Conservation (phyloP, 1,140 invertebrate species). For the Meloidogyne exigua region DNA sequence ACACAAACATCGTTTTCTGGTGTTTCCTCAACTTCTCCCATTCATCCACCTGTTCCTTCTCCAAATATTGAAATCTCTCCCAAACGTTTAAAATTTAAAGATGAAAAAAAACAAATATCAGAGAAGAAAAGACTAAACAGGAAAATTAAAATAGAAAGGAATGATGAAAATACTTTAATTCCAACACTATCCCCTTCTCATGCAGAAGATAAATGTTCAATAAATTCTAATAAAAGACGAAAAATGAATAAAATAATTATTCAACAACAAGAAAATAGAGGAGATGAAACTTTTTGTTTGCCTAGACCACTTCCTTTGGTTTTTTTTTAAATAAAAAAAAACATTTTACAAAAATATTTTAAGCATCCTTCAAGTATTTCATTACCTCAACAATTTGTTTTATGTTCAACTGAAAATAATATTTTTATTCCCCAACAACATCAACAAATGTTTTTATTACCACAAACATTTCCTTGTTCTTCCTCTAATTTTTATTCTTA, state of each 20-base stretch:
- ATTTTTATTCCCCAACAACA: background rate
- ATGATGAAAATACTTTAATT: background rate
- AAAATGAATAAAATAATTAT: background rate
- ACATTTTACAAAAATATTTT: too few relatives aligned
- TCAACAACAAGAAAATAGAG: background rate
- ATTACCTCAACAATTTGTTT: background rate
- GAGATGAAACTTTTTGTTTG: background rate
- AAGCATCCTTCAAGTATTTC: background rate
- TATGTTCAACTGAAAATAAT: background rate
- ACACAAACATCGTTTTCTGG: background rate
- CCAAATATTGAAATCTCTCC: background rate
- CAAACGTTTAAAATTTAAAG: background rate
- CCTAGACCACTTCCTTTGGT: background rate
- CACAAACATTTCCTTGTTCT: background rate
- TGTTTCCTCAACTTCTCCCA: background rate
- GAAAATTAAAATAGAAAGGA: background rate
- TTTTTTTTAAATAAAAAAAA: too few relatives aligned
- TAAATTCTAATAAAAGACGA: background rate
- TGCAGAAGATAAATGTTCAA: background rate
- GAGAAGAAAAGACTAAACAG: background rate
- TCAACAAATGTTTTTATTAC: conserved; percentile 2
- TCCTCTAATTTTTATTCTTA: background rate
- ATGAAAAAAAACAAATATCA: background rate
- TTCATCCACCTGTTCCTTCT: background rate
- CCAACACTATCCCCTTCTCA: background rate